Percentiles rank a stretch among this genome's conserved stretches.
Evolutionary conservation across 2,888 invertebrate genomes (phyloP).

Genomic region (Neelides folsomi): DNA sequence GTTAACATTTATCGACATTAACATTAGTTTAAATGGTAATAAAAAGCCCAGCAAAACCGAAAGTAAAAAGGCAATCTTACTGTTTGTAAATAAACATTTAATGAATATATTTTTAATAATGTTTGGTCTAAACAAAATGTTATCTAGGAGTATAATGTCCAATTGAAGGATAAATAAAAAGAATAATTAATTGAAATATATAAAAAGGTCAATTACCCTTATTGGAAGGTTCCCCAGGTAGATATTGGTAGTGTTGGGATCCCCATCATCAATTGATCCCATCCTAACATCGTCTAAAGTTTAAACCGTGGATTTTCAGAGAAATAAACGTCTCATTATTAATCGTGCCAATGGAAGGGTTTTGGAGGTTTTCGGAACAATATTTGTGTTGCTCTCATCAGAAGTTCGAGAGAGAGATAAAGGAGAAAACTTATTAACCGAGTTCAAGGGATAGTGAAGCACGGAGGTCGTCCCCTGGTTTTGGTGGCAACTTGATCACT

Average conservation of each 20-base stretch:
- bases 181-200: not conserved
- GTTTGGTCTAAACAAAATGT: too few species aligned
- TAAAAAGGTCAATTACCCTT: constrained; percentile 49
- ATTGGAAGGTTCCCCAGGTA: constrained; percentile 96
- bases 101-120: too few species aligned
- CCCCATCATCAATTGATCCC: constrained; percentile 85
- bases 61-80: too few species aligned
- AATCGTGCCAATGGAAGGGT: constrained; percentile 11
- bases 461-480: constrained; percentile 29
- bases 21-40: too few species aligned
- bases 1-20: too few species aligned
- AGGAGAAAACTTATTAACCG: constrained; percentile 29
- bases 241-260: constrained; percentile 94
- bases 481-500: constrained; percentile 31
- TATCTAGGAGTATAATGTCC: too few species aligned
- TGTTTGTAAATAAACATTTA: too few species aligned
- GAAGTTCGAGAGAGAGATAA: constrained; percentile 9
- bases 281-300: constrained; percentile 40
- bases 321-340: constrained; percentile 24
- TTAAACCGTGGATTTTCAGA: constrained; percentile 19
- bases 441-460: constrained; percentile 32
- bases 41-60: too few species aligned
- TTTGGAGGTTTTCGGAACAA: not conserved
- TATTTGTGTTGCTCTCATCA: not conserved
- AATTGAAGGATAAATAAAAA: too few species aligned